Evolutionary conservation across 2,888 invertebrate species (phyloP), one percentile per base, ranked within the genome.

Genomic region (Shargacucullia verbasci): DNA sequence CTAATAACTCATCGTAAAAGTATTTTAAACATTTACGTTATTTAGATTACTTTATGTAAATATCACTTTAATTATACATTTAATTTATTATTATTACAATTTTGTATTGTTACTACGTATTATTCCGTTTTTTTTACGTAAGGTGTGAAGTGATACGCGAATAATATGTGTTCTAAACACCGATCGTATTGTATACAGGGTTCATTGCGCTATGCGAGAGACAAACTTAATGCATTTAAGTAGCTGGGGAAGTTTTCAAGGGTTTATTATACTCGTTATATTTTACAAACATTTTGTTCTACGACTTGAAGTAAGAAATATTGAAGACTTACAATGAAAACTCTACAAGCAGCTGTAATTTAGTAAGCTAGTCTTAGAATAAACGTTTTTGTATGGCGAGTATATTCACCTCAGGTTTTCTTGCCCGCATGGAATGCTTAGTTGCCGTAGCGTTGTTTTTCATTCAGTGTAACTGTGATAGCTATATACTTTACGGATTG

Each of bases 1-100:
- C 49, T 69, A 64, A 68, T 64, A 73, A 77, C 69, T 76, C 64
- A 74, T 69, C 48, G 39, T 69, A 60, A 73, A 77, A 67, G 69
- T 74, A 79, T 69, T 75, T 77, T 77, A 67, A n/a, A 60, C 53
- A 67, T 64, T 71, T 71, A 77, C 63, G 37, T 70, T 73, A 70
- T 64, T 66, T 73, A 73, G 53, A 68, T 66, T 76, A 71, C 52
- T 76, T 70, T 70, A 57, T 78, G 78, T 82, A 80, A 76, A 82
- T 82, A 83, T 68, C 65, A 73, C 54, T 75, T 76, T 75, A 73
- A 78, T 70, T 67, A 77, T 20, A 20, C 62, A 73, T 68, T 66
- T 81, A 78, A 79, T 78, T 77, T 79, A 79, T 79, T 80, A 60
- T 83, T 80, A 82, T 82, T 79, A 78, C 70, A 73, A 67, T 75